These are phyloP conservation scores for Dinocampus coccinellae DNA, from an alignment of 2,888 invertebrate species.

Conservation along the genomic window DNA sequence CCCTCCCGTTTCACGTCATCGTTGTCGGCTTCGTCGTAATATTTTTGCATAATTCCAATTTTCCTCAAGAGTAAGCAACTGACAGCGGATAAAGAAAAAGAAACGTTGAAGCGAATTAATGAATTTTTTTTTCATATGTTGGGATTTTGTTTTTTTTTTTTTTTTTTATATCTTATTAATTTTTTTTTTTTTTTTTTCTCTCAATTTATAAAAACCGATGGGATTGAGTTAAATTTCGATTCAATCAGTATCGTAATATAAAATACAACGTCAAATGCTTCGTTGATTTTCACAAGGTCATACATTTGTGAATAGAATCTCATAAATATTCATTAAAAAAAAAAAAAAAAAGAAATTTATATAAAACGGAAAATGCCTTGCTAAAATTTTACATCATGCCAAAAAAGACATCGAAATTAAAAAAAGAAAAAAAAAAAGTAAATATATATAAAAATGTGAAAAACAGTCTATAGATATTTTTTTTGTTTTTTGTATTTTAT, in stretches of 20 bases:
- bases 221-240: neutral
- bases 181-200: neutral
- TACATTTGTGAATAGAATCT: neutral
- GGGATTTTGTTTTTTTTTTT: neutral
- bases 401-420: too few relatives aligned
- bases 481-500: too few relatives aligned
- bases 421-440: neutral
- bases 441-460: neutral
- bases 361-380: too few relatives aligned
- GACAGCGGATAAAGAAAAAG: slow-evolving; percentile 29
- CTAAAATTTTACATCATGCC: too few relatives aligned
- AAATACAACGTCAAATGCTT: neutral
- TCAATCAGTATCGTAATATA: neutral
- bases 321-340: neutral
- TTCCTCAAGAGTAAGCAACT: slow-evolving; percentile 52
- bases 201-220: neutral
- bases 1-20: neutral
- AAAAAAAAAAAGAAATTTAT: too few relatives aligned
- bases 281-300: neutral
- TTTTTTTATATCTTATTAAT: neutral
- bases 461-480: neutral
- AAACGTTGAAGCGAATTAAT: slow-evolving; percentile 33
- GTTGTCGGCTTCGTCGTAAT: slow-evolving; percentile 26
- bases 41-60: slow-evolving; percentile 62
- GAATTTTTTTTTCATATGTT: slow-evolving; percentile 13